phyloP scores from a whole-genome alignment of 2,113 vertebrate genomes.

The Leucoraja erinaceus region DNA sequence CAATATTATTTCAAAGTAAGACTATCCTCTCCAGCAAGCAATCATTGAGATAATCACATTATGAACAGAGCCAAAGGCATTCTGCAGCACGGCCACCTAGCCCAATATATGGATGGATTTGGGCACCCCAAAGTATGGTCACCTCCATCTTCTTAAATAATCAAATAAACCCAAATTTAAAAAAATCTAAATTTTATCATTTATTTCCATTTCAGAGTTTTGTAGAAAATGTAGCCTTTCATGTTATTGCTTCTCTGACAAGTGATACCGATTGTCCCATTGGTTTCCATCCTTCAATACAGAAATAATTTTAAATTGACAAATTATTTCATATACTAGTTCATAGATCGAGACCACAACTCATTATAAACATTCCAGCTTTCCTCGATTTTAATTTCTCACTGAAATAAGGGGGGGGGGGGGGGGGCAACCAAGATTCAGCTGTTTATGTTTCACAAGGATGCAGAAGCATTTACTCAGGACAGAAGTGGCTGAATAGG shows the following conservation, averaged over 20 bases:
- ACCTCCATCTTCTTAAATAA: neutral
- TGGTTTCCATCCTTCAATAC: neutral
- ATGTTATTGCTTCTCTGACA: neutral
- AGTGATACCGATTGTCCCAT: too few relatives aligned
- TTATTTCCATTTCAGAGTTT: neutral
- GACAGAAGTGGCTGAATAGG: too few relatives aligned
- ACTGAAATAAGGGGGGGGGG: too few relatives aligned
- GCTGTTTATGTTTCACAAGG: too few relatives aligned
- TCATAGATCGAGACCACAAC: neutral
- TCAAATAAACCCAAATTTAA: neutral
- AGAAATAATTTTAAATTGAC: neutral
- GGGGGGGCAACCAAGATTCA: too few relatives aligned
- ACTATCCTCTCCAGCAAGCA: neutral
- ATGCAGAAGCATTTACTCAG: too few relatives aligned
- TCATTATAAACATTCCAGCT: neutral
- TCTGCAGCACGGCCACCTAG: neutral
- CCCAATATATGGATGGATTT: neutral
- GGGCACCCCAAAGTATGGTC: neutral
- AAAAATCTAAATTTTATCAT: neutral
- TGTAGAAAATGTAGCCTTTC: neutral
- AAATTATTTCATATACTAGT: neutral
- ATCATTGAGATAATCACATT: neutral
- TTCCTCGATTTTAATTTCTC: too few relatives aligned
- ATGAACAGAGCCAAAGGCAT: neutral
- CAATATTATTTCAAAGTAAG: neutral